Base-by-base conservation (phyloP, 2,888 invertebrate genomes). In the Ormyrus thymus region DNA sequence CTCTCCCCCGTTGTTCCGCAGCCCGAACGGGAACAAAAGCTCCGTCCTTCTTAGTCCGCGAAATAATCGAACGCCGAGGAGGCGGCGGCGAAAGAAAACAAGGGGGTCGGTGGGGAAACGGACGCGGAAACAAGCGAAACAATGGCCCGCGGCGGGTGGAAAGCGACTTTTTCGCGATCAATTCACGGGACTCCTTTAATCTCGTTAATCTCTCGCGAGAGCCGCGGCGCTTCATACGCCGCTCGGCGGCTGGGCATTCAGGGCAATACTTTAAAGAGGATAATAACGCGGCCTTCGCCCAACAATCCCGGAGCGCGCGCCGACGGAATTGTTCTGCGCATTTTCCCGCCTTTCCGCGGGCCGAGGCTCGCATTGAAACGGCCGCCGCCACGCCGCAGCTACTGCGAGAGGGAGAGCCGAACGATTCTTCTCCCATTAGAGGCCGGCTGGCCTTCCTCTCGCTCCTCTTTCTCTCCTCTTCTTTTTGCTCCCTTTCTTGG, bases 341-440 rank as follows among this genome's bases (percentile, higher is more conserved):
- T 74, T 69, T 78, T 68, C 55, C 68, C 59, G 56, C 51, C 75
- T 75, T 58, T 62, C 69, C 58, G 61, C 45, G 56, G 29, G 29
- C 29, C 29, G 29, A 29, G 29, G 66, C 71, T 55, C 43, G 68
- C 66, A 78, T 72, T 78, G 66, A 66, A 72, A 59, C 69, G 68
- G 50, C 51, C n/a, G 0, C 45, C 29, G 51, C 9, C 69, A 43
- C 69, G 4, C 45, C 6, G n/a, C 13, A 6, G 13, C 68, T 55
- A 68, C 53, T 43, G 53, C 71, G 8, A 29, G 29, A 29, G 29
- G 4, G 29, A 29, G 29, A 29, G 29, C 29, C 29, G 29, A 29
- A 62, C 64, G 64, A 77, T 77, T 77, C 77, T 77, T 72, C 65
- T 71, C 71, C 66, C 77, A 72, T 77, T 77, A 69, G 62, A 69